Percentiles rank a stretch among this genome's conserved stretches.
Conservation (phyloP, 64 coral and sea anemone genomes). For the Montipora sp. region DNA sequence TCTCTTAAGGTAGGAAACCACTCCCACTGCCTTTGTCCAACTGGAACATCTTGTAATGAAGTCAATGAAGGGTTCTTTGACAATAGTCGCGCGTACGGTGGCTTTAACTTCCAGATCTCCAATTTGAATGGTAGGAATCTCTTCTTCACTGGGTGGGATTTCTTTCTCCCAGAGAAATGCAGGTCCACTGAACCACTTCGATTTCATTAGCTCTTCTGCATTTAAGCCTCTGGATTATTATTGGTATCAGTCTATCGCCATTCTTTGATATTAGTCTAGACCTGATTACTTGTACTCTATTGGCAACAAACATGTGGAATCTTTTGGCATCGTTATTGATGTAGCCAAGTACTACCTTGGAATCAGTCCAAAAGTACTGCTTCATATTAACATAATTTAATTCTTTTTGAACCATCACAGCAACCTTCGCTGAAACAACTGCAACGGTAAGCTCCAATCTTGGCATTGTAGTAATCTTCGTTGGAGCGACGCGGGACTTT, state of each 20-base stretch:
- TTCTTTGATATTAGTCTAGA: constrained; percentile 21
- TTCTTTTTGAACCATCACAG: neutral
- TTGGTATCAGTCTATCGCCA: constrained; percentile 37
- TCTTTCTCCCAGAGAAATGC: constrained; percentile 32
- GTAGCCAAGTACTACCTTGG: constrained; percentile 22
- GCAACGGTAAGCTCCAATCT: neutral
- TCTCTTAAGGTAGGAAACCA: neutral
- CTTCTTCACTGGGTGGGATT: neutral
- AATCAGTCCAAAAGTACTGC: neutral
- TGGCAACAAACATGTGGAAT: constrained; percentile 55
- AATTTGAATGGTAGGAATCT: constrained; percentile 8
- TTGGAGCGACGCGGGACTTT: no score
- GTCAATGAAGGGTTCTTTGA: neutral
- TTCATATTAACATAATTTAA: neutral
- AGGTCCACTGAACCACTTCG: constrained; percentile 24
- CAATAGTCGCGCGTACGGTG: constrained; percentile 1
- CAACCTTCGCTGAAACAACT: constrained; percentile 23
- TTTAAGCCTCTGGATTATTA: constrained; percentile 18
- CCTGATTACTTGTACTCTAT: constrained; percentile 46
- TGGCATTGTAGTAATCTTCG: no score
- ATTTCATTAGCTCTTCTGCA: constrained; percentile 46
- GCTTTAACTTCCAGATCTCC: constrained; percentile 35
- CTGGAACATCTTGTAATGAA: neutral
- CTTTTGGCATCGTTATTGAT: neutral
- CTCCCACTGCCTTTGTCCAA: neutral